These are phyloP conservation scores for Candidula unifasciata DNA, from an alignment of 2,888 invertebrate genomes.

Conservation along the genomic window DNA sequence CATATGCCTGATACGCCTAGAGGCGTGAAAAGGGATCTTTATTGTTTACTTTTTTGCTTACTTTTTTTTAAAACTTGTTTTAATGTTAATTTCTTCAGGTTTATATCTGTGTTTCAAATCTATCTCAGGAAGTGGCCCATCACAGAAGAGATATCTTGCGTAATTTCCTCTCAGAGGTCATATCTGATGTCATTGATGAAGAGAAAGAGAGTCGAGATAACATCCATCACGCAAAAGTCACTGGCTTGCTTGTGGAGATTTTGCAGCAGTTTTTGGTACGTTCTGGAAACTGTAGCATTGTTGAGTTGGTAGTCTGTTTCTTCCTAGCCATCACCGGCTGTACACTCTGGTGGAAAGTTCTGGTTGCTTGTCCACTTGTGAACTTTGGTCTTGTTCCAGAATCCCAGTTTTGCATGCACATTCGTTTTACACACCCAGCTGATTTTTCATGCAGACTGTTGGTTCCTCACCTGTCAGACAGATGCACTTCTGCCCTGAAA, in stretches of 20 bases:
- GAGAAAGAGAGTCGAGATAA: constrained; percentile 13
- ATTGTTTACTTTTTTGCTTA: neutral
- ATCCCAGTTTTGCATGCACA: no score
- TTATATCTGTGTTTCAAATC: neutral
- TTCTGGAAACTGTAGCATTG: neutral
- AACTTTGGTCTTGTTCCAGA: no score
- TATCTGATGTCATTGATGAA: constrained; percentile 39
- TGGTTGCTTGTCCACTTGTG: no score
- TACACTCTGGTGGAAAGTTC: no score
- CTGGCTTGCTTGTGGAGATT: constrained; percentile 45
- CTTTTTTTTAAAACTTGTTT: neutral
- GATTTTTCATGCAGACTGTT: no score
- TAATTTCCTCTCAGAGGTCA: constrained; percentile 63
- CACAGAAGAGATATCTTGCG: constrained; percentile 58
- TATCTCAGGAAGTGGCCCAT: constrained; percentile 62
- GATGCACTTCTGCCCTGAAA: no score
- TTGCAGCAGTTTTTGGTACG: constrained; percentile 48
- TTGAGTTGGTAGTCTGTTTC: no score
- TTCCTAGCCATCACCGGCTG: no score
- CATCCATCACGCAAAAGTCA: constrained; percentile 37
- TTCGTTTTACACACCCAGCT: no score
- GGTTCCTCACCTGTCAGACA: no score
- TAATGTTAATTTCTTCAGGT: neutral
- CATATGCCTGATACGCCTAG: no score
- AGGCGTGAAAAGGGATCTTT: no score